Base-by-base conservation (phyloP, 2,113 vertebrate species). In the Piprites chloris region DNA sequence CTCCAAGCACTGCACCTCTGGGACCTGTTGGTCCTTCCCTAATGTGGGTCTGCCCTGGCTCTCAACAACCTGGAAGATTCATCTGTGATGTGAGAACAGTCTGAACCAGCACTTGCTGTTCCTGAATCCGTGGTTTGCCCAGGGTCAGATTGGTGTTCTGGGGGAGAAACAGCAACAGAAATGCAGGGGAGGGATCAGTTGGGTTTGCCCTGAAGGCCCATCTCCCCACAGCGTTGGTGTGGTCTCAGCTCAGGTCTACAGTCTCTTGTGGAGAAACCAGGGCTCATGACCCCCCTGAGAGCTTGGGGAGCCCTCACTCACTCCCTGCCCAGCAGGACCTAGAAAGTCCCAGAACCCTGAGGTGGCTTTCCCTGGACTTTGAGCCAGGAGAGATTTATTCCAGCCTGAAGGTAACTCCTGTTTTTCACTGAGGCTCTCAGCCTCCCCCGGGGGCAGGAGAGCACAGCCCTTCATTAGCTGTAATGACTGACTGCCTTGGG, bases 211-310 rank as follows among this genome's bases (percentile, higher is more conserved):
- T 33, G 46, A n/a, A 67, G 67, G 9, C 27, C 10, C 53, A 7
- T 22, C 28, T 3, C 14, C 7, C 12, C 8, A 6, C 20, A 14
- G 56, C 2, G 1, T 1, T 47, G 10, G 0, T 59, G 28, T 50
- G 22, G 44, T 58, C 33, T 63, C 39, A n/a, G 7, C 14, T n/a
- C 66, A 66, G 49, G 2, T 19, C 62, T 52, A 7, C 11, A n/a
- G 12, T 17, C 27, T n/a, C 15, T 15, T 58, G 42, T 11, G n/a
- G 52, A 42, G 32, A 21, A 15, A 37, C 27, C 12, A n/a, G 23
- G 61, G 55, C 13, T 27, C 0, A 0, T 30, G 32, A 19, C 26
- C 46, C 46, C 27, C 23, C 49, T 58, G 47, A 8, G 26, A 41
- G 18, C 53, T 19, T 3, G 26, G 46, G n/a, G 9, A 65, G 12